Conservation (phyloP, 2,888 invertebrate species). For the Malachius bipustulatus region DNA sequence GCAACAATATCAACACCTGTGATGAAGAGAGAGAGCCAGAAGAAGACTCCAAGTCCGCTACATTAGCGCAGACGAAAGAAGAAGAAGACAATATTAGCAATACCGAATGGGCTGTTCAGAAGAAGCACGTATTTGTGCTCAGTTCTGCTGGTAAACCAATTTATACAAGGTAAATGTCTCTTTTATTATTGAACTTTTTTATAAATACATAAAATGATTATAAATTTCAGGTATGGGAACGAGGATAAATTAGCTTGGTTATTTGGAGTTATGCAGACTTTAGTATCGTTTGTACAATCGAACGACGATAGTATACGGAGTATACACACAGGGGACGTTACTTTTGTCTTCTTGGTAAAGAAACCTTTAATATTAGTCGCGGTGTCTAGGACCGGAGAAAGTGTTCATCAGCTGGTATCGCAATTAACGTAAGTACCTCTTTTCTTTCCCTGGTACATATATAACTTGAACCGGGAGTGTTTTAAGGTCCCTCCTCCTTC, state of each 20-base stretch:
- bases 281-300: slow-evolving; percentile 81
- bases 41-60: slow-evolving; percentile 16
- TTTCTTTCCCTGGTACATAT: not conserved
- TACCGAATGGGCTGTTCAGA: slow-evolving; percentile 64
- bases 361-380: slow-evolving; percentile 87
- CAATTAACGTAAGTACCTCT: slow-evolving; percentile 65
- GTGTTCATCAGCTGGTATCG: slow-evolving; percentile 68
- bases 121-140: slow-evolving; percentile 87
- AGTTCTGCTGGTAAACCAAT: slow-evolving; percentile 96
- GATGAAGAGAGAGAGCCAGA: slow-evolving; percentile 19
- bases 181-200: not conserved
- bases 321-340: slow-evolving; percentile 74
- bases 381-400: slow-evolving; percentile 72
- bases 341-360: slow-evolving; percentile 82
- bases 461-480: too few species aligned
- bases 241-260: slow-evolving; percentile 90
- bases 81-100: slow-evolving; percentile 56
- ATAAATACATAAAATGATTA: slow-evolving; percentile 5
- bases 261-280: slow-evolving; percentile 89
- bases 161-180: slow-evolving; percentile 60
- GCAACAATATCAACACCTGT: slow-evolving; percentile 24
- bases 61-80: slow-evolving; percentile 19
- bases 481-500: too few species aligned
- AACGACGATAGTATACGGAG: slow-evolving; percentile 75
- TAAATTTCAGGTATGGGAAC: slow-evolving; percentile 61